Percentiles rank a stretch among this genome's conserved stretches.
phyloP scores from a whole-genome alignment of 1,140 invertebrate genomes.

The Adelges cooleyi region DNA sequence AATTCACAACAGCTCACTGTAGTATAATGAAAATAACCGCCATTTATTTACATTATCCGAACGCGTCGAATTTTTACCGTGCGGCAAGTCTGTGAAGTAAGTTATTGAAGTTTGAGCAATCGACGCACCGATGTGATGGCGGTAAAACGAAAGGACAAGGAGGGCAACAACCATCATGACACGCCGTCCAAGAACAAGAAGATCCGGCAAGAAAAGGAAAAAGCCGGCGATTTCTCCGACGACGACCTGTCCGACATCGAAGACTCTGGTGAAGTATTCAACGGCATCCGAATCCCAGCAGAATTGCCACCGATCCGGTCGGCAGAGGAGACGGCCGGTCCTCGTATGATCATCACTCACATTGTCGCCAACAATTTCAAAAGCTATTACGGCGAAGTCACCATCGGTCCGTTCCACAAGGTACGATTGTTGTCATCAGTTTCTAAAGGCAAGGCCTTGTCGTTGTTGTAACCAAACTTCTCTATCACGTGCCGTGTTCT shows the following conservation, averaged over 20 bases:
- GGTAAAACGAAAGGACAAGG: neutral
- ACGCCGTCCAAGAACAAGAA: neutral
- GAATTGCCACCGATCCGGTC: conserved; percentile 57
- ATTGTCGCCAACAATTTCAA: conserved; percentile 95
- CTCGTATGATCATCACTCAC: conserved; percentile 79
- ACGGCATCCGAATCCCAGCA: conserved; percentile 84
- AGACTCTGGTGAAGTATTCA: conserved; percentile 43
- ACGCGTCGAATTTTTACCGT: too few species aligned
- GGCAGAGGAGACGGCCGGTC: conserved; percentile 50
- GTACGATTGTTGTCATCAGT: conserved; percentile 41
- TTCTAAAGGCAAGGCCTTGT: neutral
- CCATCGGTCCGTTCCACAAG: conserved; percentile 74
- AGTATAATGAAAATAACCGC: too few species aligned
- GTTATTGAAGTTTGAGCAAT: too few species aligned
- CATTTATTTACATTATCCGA: too few species aligned
- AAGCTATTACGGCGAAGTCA: conserved; percentile 79
- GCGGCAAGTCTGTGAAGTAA: too few species aligned
- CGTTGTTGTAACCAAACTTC: too few species aligned
- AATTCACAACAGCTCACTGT: too few species aligned
- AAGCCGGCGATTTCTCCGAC: conserved; percentile 36
- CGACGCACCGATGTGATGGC: neutral
- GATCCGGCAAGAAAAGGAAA: conserved; percentile 30
- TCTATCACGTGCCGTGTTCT: too few species aligned
- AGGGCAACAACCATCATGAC: neutral
- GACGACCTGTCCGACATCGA: conserved; percentile 47